A percentile compares a stretch with the other conserved stretches of the same genome.
Evolutionary conservation across 2,797 vertebrate species (phyloP).

Genomic region (Euthynnus affinis): DNA sequence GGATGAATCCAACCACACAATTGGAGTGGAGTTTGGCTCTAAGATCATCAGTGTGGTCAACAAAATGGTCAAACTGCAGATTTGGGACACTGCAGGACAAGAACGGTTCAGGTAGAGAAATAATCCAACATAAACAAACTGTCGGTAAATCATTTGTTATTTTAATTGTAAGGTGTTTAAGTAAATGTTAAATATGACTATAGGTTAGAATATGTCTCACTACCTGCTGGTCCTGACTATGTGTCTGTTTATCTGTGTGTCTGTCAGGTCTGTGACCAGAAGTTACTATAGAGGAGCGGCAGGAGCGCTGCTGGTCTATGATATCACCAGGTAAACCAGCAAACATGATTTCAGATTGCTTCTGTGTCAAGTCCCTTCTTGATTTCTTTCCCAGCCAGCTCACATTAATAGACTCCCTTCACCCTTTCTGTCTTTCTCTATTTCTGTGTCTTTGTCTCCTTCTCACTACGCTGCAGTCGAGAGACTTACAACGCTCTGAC

Average conservation of each 20-base stretch:
- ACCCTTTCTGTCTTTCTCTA: background rate
- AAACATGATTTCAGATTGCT: background rate
- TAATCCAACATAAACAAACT: background rate
- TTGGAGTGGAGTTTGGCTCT: slow-evolving; percentile 96
- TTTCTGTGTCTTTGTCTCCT: slow-evolving; percentile 4
- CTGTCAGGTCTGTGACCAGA: slow-evolving; percentile 91
- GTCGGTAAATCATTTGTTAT: background rate
- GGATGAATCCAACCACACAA: slow-evolving; percentile 96
- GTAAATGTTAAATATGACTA: background rate
- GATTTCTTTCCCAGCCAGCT: background rate
- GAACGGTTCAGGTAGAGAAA: slow-evolving; percentile 91
- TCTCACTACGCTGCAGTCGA: slow-evolving; percentile 80
- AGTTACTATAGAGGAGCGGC: slow-evolving; percentile 96
- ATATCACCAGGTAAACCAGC: slow-evolving; percentile 91
- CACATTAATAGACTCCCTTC: background rate
- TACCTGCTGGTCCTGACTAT: background rate
- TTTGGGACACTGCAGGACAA: slow-evolving; percentile 96
- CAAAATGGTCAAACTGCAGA: slow-evolving; percentile 95
- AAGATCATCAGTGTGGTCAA: slow-evolving; percentile 94
- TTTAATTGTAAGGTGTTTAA: background rate
- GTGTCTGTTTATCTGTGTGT: background rate
- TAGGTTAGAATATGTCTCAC: background rate
- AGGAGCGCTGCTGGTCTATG: slow-evolving; percentile 93
- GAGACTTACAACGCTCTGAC: slow-evolving; percentile 96
- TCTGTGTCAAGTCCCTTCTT: background rate